Evolutionary conservation across 2,888 invertebrate genomes (phyloP), one percentile per base, ranked within the genome.

Genomic region (Rotaria sp.): DNA sequence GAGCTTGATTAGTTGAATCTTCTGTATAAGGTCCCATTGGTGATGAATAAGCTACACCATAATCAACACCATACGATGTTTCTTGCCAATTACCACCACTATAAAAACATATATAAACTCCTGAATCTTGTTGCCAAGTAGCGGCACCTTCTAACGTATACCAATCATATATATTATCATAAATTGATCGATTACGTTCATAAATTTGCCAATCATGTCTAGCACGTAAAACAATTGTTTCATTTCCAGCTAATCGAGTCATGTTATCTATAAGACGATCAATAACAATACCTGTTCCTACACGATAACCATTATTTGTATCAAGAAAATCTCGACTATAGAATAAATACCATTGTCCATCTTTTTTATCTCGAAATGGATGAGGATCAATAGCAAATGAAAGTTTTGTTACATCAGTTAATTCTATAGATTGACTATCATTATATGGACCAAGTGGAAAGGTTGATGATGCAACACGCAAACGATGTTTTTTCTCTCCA

Each of bases 301-400:
- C 67, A 67, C 67, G 67, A 67, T 67, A 67, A 15, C 21, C 35
- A 67, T 67, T 35, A 30, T 67, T 30, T 7, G 18, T 67, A 67
- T 67, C 30, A 35, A 67, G 67, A 67, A 67, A 67, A 67, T 67
- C 67, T 67, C 35, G 35, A 67, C 35, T 35, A 21, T 67, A 67
- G 38, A 38, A 67, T 67, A 67, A 35, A 67, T 67, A 67, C 67
- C 67, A 67, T 67, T 67, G 67, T 21, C 67, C 67, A 67, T 38
- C 35, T 35, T 67, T 30, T 35, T 13, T 15, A 67, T 67, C 67
- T 35, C 5, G 35, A 67, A 67, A 67, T 67, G 67, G 35, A 67
- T 67, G 67, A 7, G 67, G 67, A 67, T 67, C 67, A 67, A 67
- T 67, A 8, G 67, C 67, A 38, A 67, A 67, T 8, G 67, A 21